phyloP scores from a whole-genome alignment of 1,140 invertebrate genomes.

The Hyphantria cunea region DNA sequence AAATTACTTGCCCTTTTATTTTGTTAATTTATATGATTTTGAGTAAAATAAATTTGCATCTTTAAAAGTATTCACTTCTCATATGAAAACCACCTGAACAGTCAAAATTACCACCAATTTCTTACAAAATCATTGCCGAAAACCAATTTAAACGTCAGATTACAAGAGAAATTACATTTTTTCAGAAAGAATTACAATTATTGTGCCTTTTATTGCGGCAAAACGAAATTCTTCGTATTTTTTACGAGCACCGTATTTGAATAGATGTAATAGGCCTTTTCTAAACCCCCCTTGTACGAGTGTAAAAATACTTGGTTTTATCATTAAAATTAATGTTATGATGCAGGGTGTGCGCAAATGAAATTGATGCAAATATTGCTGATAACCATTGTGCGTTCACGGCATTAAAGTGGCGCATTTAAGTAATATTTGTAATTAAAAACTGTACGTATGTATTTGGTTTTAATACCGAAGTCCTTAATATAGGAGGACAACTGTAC shows the following conservation, averaged over 20 bases:
- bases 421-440: too few species aligned
- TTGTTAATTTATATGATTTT: too few species aligned
- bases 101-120: slow-evolving; percentile 32
- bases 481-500: too few species aligned
- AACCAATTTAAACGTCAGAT: slow-evolving; percentile 61
- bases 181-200: slow-evolving; percentile 63
- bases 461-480: too few species aligned
- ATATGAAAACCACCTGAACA: too few species aligned
- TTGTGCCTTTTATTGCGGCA: slow-evolving; percentile 52
- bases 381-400: background rate
- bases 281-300: slow-evolving; percentile 51
- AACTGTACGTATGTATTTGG: too few species aligned
- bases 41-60: too few species aligned
- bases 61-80: too few species aligned
- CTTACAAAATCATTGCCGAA: slow-evolving; percentile 50
- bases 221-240: slow-evolving; percentile 65
- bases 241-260: slow-evolving; percentile 62
- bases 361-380: background rate
- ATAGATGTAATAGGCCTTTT: slow-evolving; percentile 63
- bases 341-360: slow-evolving; percentile 34
- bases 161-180: slow-evolving; percentile 59
- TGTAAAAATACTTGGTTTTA: slow-evolving; percentile 58
- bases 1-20: too few species aligned
- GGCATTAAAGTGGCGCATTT: background rate
- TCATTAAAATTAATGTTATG: slow-evolving; percentile 76